Evolutionary conservation across 2,113 vertebrate genomes (phyloP), one percentile per base, ranked within the genome.

Genomic region (Uria aalge): DNA sequence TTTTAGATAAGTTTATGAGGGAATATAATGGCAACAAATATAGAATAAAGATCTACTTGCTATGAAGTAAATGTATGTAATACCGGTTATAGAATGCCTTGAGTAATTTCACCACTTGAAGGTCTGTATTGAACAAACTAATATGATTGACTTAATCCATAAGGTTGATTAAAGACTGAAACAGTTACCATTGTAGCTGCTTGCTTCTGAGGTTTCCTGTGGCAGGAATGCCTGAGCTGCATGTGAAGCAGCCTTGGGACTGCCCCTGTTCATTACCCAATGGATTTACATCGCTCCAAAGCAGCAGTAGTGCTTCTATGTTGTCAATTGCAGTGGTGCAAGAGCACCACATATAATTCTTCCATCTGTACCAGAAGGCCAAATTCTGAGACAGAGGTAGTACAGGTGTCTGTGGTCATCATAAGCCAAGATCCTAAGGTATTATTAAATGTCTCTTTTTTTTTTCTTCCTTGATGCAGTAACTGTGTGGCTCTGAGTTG

Each of bases 81-180:
- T 53, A 81, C 15, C 4, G 1, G 30, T 86, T 80, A 71, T 6
- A 69, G 73, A 74, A 89, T 30, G 36, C 56, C 64, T 56, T 67
- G 60, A 86, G 43, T 74, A 68, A 77, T 90, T 86, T 86, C 34
- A 74, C 41, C 47, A 67, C 63, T 80, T 90, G 59, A 86, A 69
- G 62, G 59, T 85, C 85, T 85, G 67, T 32, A 29, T 6, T 53
- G 29, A 80, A 74, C 72, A 78, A 71, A 74, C 20, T 36, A 68
- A 89, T 76, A 76, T 69, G 40, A 94, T 66, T 67, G 83, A 89
- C n/a, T 74, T 74, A 43, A 74, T 89, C 59, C 68, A 84, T 71
- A 38, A 94, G 38, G 72, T 27, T 96, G 40, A 84, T 79, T 88
- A 69, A 92, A 90, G 72, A 93, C 53, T 80, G 55, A 83, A 92